phyloP scores from a whole-genome alignment of 2,797 vertebrate species.

The Otolemur crassicaudatus region DNA sequence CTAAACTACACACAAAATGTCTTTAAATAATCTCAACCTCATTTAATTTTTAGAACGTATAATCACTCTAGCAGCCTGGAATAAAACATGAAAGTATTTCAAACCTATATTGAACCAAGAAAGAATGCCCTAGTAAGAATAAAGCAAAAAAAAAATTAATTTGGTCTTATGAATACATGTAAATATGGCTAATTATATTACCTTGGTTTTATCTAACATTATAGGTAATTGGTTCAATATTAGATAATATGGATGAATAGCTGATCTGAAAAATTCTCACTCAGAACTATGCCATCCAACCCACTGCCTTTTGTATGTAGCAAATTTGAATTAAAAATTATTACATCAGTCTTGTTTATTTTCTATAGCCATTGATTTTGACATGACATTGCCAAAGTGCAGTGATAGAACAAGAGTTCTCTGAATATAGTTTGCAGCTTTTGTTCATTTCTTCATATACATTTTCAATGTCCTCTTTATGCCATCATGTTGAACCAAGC shows the following conservation, averaged over 20 bases:
- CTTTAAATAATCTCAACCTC: conserved; percentile 79
- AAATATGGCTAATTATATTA: conserved; percentile 52
- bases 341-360: not conserved
- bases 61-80: conserved; percentile 63
- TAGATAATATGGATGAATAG: not conserved
- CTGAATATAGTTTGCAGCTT: not conserved
- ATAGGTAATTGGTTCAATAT: conserved; percentile 1
- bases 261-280: not conserved
- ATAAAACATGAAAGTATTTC: conserved; percentile 62
- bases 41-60: conserved; percentile 69
- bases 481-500: not conserved
- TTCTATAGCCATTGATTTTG: not conserved
- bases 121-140: conserved; percentile 23
- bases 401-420: not conserved
- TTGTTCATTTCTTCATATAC: not conserved
- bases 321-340: not conserved
- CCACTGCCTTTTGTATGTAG: not conserved
- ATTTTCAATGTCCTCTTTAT: not conserved
- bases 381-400: not conserved
- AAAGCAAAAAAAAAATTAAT: conserved; percentile 46
- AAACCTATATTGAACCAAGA: conserved; percentile 77
- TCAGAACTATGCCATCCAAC: not conserved
- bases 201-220: conserved; percentile 4
- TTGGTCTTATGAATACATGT: conserved; percentile 52
- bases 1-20: conserved; percentile 69